These are phyloP conservation scores for Antechinus stuartii DNA, from an alignment of 2,113 vertebrate species.

Conservation along the genomic window DNA sequence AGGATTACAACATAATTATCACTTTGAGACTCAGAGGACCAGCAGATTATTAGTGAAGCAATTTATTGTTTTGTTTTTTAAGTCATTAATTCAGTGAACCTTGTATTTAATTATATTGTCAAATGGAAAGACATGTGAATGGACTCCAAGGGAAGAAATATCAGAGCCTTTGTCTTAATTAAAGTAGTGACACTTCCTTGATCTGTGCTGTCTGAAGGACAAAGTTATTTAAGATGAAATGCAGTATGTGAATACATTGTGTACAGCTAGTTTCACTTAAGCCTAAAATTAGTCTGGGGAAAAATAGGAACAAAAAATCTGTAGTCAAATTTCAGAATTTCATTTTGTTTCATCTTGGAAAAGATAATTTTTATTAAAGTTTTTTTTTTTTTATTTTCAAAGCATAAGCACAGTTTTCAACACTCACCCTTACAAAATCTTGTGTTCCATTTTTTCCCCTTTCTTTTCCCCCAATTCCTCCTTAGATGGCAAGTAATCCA, in stretches of 20 bases:
- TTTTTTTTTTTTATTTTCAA: too few species aligned
- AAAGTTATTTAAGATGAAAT: not conserved
- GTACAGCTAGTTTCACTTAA: not conserved
- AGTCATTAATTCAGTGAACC: conserved; percentile 25
- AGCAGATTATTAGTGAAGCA: conserved; percentile 32
- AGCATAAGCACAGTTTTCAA: too few species aligned
- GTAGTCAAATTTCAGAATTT: conserved; percentile 1
- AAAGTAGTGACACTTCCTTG: not conserved
- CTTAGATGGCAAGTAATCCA: too few species aligned
- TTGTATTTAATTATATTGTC: not conserved
- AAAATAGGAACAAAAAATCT: not conserved
- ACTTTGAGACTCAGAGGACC: not conserved
- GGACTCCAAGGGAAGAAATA: conserved; percentile 40
- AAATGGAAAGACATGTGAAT: conserved; percentile 50
- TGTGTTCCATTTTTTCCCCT: too few species aligned
- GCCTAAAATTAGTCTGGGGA: not conserved
- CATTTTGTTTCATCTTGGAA: conserved; percentile 1
- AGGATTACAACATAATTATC: conserved; percentile 36
- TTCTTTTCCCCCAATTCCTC: too few species aligned
- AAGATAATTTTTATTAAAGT: not conserved
- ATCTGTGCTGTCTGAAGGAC: not conserved
- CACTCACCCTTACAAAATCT: too few species aligned
- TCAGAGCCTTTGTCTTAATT: conserved; percentile 32
- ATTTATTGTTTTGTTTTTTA: conserved; percentile 30
- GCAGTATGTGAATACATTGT: not conserved